Base-by-base conservation (phyloP, 2,797 vertebrate species). In the Crocidura indochinensis region DNA sequence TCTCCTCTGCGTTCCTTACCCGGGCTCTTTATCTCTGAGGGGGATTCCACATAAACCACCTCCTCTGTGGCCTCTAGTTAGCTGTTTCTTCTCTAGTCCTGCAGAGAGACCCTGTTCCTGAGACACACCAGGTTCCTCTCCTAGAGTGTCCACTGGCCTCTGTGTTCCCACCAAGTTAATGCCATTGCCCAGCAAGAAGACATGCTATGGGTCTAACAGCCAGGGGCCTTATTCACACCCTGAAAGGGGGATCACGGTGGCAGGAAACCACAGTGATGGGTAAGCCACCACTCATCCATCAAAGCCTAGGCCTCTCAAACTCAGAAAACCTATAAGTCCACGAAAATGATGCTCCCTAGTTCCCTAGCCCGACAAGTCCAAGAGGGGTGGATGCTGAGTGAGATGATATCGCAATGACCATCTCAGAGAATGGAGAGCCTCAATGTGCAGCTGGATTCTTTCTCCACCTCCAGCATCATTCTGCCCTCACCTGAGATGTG, bases 121-220 rank as follows among this genome's bases (percentile, higher is more conserved):
- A 65, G 69, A 92, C 60, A 68, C 29, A 51, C 8, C 56, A 19
- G 64, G 10, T 26, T n/a, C 64, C 73, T 82, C 78, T 46, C 62
- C 46, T 29, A 77, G 67, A 69, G 67, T 31, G 1, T 38, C 56
- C 56, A 65, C 72, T 51, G 29, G 44, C 31, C 44, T 38, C 78
- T 47, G 31, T 51, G 5, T 19, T 12, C 84, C 74, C 78, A 86
- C 29, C 22, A 17, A 60, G 56, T 22, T 20, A 6, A 7, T 60
- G 17, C 56, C 56, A 60, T 20, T 60, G 19, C 56, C 56, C 56
- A 15, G 56, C 19, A 20, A 49, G 90, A 84, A 49, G 90, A 90
- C 5, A 72, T 29, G 26, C 69, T 83, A 74, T 71, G 81, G 64
- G 84, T 78, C 26, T 86, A 85, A 94, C 85, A 84, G 90, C 81